Percentiles rank a stretch among this genome's conserved stretches.
Conservation (phyloP, 2,113 vertebrate genomes). For the Coracopsis vasa region DNA sequence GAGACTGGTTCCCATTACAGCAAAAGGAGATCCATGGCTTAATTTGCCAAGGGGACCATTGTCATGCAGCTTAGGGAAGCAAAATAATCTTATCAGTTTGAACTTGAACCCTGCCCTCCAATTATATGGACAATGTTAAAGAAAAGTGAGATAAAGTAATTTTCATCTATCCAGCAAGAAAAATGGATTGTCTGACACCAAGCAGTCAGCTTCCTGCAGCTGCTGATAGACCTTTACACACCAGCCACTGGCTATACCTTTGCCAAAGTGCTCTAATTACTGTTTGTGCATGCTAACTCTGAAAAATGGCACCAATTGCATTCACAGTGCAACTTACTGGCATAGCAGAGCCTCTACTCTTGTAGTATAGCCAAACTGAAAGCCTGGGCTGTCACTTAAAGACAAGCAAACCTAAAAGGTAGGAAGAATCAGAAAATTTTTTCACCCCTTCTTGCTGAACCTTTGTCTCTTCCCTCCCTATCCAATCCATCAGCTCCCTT, state of each 20-base stretch:
- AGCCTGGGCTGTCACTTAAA: not conserved
- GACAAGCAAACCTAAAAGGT: not conserved
- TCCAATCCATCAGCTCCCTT: not conserved
- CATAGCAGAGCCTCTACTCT: not conserved
- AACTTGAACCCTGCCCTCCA: slow-evolving; percentile 44
- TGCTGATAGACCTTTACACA: not conserved
- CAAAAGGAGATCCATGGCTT: not conserved
- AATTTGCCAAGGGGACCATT: slow-evolving; percentile 28
- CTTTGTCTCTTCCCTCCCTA: not conserved
- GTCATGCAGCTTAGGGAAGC: not conserved
- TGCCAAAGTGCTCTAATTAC: not conserved
- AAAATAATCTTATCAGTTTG: slow-evolving; percentile 54
- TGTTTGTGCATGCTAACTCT: not conserved
- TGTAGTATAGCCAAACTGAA: not conserved
- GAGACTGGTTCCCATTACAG: slow-evolving; percentile 51
- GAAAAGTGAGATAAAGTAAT: slow-evolving; percentile 26
- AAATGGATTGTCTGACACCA: not conserved
- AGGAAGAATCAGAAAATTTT: not conserved
- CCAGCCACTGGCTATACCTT: not conserved
- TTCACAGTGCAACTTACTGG: not conserved
- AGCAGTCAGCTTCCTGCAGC: not conserved
- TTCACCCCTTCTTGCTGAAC: not conserved
- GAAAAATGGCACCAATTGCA: not conserved
- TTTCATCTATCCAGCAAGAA: not conserved
- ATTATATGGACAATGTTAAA: slow-evolving; percentile 2